phyloP scores from a whole-genome alignment of 2,113 vertebrate species.

The Notothenia coriiceps region DNA sequence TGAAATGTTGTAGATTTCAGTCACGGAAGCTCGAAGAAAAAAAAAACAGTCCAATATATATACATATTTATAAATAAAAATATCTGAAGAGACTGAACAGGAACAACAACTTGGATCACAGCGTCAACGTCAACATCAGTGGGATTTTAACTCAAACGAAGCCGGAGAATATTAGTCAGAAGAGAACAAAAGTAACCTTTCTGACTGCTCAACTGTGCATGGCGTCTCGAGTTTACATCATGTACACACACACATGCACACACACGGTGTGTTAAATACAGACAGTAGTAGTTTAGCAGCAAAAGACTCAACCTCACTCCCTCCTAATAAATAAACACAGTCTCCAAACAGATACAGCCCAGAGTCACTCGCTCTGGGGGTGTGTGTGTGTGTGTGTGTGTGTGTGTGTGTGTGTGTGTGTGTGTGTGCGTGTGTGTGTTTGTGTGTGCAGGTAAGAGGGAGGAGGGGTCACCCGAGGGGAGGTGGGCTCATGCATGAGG shows the following conservation, averaged over 20 bases:
- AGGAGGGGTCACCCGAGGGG: slow-evolving; percentile 29
- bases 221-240: slow-evolving; percentile 91
- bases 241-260: slow-evolving; percentile 55
- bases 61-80: slow-evolving; percentile 49
- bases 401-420: slow-evolving; percentile 4
- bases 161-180: slow-evolving; percentile 47
- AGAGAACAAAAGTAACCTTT: slow-evolving; percentile 63
- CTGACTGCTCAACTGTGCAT: slow-evolving; percentile 78
- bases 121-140: slow-evolving; percentile 68
- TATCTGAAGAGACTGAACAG: slow-evolving; percentile 47
- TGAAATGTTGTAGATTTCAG: slow-evolving; percentile 58
- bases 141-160: slow-evolving; percentile 59
- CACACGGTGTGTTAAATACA: slow-evolving; percentile 93
- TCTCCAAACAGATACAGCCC: slow-evolving; percentile 63
- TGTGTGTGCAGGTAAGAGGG: slow-evolving; percentile 19
- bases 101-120: slow-evolving; percentile 72
- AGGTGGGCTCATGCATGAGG: slow-evolving; percentile 74
- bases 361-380: slow-evolving; percentile 51
- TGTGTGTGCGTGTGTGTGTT: slow-evolving; percentile 20
- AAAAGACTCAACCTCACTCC: slow-evolving; percentile 83
- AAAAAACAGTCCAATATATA: slow-evolving; percentile 60
- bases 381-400: not conserved
- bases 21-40: slow-evolving; percentile 66
- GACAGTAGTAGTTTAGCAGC: slow-evolving; percentile 99
- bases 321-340: slow-evolving; percentile 94